Percentiles rank a stretch among this genome's conserved stretches.
These are phyloP conservation scores for Gobiocypris rarus DNA, from an alignment of 2,113 vertebrate species.

Conservation along the genomic window DNA sequence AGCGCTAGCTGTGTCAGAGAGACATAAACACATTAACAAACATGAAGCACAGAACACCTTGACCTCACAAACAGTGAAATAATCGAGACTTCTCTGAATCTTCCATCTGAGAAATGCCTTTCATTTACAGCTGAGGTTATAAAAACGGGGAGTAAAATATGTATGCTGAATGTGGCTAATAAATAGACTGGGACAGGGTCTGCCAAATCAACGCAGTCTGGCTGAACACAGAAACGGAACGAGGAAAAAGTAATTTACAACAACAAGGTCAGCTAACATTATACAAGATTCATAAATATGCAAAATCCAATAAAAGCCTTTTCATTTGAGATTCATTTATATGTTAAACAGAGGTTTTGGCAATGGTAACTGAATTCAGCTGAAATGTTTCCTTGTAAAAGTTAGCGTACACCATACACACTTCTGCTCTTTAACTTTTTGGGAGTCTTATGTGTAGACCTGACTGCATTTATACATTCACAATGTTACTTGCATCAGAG, in stretches of 20 bases:
- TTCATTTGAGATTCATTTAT: constrained; percentile 25
- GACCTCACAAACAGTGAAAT: constrained; percentile 17
- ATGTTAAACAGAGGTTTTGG: constrained; percentile 30
- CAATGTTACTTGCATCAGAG: background rate
- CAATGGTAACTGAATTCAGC: background rate
- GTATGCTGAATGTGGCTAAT: constrained; percentile 7
- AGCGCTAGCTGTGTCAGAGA: background rate
- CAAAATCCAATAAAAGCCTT: constrained; percentile 19
- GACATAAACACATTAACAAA: constrained; percentile 11
- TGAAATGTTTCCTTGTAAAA: background rate
- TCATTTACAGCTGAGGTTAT: constrained; percentile 23
- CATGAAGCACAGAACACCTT: background rate
- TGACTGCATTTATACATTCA: background rate
- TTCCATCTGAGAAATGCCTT: constrained; percentile 21
- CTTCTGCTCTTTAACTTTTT: background rate
- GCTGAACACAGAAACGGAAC: background rate
- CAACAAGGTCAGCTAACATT: constrained; percentile 13
- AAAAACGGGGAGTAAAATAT: constrained; percentile 21
- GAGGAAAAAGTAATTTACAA: constrained; percentile 1
- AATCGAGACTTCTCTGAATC: constrained; percentile 4
- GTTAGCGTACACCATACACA: background rate
- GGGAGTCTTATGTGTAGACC: no score
- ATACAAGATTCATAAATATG: constrained; percentile 16
- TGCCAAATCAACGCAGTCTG: constrained; percentile 21
- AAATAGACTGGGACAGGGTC: background rate